Evolutionary conservation across 2,888 invertebrate genomes (phyloP).

Genomic region (Andrena camellia): DNA sequence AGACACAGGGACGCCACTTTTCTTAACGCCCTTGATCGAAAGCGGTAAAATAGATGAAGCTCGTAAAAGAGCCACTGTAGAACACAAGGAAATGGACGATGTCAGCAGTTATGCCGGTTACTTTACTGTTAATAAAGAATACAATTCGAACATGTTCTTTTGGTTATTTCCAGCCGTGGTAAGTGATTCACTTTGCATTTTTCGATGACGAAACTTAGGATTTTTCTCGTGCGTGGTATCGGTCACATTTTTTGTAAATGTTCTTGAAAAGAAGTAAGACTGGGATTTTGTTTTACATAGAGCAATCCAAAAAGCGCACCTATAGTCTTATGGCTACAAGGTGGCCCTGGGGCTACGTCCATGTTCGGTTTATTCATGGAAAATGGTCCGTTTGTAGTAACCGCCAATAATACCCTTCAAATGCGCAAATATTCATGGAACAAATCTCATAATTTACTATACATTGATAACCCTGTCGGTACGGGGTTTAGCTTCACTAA

Average conservation of each 20-base stretch:
- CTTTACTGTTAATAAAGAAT: constrained; percentile 92
- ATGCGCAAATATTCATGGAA: constrained; percentile 93
- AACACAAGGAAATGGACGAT: constrained; percentile 87
- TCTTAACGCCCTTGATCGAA: constrained; percentile 91
- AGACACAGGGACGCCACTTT: constrained; percentile 88
- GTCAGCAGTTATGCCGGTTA: constrained; percentile 92
- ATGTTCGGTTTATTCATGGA: constrained; percentile 93
- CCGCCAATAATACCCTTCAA: constrained; percentile 85
- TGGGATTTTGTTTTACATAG: constrained; percentile 70
- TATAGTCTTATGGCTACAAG: constrained; percentile 94
- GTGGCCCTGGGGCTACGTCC: constrained; percentile 94
- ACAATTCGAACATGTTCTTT: constrained; percentile 94
- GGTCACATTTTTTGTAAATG: background rate
- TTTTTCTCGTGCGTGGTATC: background rate
- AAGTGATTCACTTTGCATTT: constrained; percentile 30
- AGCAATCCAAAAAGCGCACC: constrained; percentile 87
- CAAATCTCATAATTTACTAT: constrained; percentile 91
- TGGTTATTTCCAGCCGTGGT: constrained; percentile 95
- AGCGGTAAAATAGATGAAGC: constrained; percentile 90
- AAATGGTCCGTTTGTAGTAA: constrained; percentile 91
- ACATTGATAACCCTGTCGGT: constrained; percentile 97
- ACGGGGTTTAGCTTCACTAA: constrained; percentile 96
- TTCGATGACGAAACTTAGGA: background rate
- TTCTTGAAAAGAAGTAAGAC: background rate
- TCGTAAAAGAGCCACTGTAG: constrained; percentile 86